Evolutionary conservation across 2,888 invertebrate species (phyloP).

Genomic region (Acanthoscelides obtectus): DNA sequence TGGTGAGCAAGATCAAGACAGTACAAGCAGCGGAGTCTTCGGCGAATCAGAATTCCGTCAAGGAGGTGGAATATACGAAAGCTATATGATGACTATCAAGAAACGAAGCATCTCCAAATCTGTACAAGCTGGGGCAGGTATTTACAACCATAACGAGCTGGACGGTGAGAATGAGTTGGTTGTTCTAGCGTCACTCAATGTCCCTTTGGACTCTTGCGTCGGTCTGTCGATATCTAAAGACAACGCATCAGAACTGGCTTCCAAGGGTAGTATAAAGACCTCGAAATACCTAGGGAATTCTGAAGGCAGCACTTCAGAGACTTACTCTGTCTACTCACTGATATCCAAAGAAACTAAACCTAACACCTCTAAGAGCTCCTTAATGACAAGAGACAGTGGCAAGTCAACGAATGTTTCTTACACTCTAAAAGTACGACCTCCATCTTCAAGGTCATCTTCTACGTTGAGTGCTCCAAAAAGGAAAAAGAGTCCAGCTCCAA

Average conservation of each 20-base stretch:
- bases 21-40: slow-evolving; percentile 8
- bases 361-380: not conserved
- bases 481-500: not conserved
- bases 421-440: not conserved
- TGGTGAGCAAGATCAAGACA: slow-evolving; percentile 11
- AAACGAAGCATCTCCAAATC: slow-evolving; percentile 9
- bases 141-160: slow-evolving; percentile 15
- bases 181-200: slow-evolving; percentile 20
- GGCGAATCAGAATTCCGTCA: slow-evolving; percentile 16
- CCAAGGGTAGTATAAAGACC: slow-evolving; percentile 4
- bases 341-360: not conserved
- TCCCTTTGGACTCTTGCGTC: slow-evolving; percentile 19
- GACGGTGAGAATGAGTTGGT: slow-evolving; percentile 21
- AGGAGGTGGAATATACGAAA: slow-evolving; percentile 21
- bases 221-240: slow-evolving; percentile 21
- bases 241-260: not conserved
- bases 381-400: not conserved
- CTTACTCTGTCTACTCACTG: not conserved
- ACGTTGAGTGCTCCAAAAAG: not conserved
- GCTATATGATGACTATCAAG: slow-evolving; percentile 16
- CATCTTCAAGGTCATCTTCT: not conserved
- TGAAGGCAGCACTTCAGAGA: not conserved
- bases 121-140: slow-evolving; percentile 6
- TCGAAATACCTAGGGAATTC: slow-evolving; percentile 4
- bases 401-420: not conserved